Conservation (phyloP, 1,140 invertebrate species). For the Anoplophora glabripennis region DNA sequence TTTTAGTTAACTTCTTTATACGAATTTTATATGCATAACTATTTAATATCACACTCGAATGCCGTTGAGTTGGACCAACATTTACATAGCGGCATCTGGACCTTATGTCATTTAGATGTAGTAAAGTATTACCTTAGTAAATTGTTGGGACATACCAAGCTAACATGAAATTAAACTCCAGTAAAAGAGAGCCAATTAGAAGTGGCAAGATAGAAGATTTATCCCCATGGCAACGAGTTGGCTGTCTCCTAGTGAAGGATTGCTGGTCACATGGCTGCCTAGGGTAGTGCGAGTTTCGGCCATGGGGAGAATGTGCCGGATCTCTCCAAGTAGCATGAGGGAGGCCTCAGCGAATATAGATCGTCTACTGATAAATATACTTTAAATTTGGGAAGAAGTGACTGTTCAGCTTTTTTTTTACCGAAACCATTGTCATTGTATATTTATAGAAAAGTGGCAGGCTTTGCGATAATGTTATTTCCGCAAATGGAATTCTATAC, state of each 20-base stretch:
- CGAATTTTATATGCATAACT: no score
- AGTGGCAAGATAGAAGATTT: slow-evolving; percentile 47
- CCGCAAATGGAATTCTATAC: no score
- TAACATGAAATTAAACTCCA: slow-evolving; percentile 44
- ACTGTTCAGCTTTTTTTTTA: slow-evolving; percentile 4
- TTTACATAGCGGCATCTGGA: slow-evolving; percentile 1
- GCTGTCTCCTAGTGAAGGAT: slow-evolving; percentile 45
- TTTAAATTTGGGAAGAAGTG: slow-evolving; percentile 7
- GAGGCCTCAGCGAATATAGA: no score
- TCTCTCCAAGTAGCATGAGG: no score
- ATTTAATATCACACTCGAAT: no score
- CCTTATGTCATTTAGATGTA: slow-evolving; percentile 1
- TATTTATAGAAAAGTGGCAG: no score
- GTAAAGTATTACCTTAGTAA: slow-evolving; percentile 34
- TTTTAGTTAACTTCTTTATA: no score
- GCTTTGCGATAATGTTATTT: slow-evolving; percentile 1
- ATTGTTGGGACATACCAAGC: slow-evolving; percentile 38
- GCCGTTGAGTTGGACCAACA: background rate
- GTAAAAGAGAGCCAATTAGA: slow-evolving; percentile 47
- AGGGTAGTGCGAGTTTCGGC: slow-evolving; percentile 23
- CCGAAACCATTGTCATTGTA: slow-evolving; percentile 11
- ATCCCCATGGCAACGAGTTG: slow-evolving; percentile 47
- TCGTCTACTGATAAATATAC: no score
- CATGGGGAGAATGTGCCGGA: no score
- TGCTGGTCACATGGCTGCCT: slow-evolving; percentile 43